Evolutionary conservation across 2,113 vertebrate species (phyloP).

Genomic region (Onychostoma macrolepis): DNA sequence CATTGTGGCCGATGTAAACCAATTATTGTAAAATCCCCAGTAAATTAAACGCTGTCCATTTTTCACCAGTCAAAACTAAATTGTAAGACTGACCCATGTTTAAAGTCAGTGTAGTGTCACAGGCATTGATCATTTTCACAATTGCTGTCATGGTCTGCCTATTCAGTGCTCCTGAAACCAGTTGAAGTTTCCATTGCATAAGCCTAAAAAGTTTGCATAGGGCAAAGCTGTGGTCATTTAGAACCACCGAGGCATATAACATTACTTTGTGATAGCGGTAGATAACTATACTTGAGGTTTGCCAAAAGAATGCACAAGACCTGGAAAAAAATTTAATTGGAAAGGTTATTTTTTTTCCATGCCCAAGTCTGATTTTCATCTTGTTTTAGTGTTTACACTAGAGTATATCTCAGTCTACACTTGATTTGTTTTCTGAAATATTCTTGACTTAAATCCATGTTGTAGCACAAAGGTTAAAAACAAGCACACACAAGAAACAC

Average conservation of each 20-base stretch:
- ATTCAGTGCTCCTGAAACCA: not conserved
- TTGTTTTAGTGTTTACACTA: not conserved
- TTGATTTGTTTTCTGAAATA: not conserved
- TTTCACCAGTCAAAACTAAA: not conserved
- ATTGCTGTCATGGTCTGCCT: not conserved
- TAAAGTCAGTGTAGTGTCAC: not conserved
- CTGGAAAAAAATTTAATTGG: not conserved
- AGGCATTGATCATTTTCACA: not conserved
- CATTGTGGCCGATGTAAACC: not conserved
- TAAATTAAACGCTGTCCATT: not conserved
- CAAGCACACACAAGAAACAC: not conserved
- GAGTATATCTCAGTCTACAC: not conserved
- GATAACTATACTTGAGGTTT: conserved; percentile 36
- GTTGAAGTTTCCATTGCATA: conserved; percentile 3
- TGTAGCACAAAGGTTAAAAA: conserved; percentile 2
- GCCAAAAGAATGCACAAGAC: conserved; percentile 45
- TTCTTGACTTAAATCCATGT: conserved; percentile 12
- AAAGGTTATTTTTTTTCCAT: conserved; percentile 21
- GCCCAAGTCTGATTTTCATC: not conserved
- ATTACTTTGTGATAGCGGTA: not conserved
- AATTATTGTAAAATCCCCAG: not conserved
- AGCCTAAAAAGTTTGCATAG: not conserved
- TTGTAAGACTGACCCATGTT: not conserved
- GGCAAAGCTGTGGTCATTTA: conserved; percentile 21
- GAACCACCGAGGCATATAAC: not conserved